These are phyloP conservation scores for Sphaerophoria taeniata DNA, from an alignment of 2,888 invertebrate species.

Conservation along the genomic window DNA sequence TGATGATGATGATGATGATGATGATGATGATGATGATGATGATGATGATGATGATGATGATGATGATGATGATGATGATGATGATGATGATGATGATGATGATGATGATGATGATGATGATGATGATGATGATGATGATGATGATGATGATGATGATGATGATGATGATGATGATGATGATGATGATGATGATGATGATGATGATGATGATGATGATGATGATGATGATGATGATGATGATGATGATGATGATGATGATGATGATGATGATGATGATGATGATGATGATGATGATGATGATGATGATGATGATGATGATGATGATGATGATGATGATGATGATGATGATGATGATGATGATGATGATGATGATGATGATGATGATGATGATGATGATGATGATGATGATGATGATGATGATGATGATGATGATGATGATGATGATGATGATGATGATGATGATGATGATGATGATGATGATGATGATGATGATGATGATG, in stretches of 20 bases:
- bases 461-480: too few relatives aligned
- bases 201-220: slow-evolving; percentile 1
- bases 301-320: not conserved
- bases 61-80: slow-evolving; percentile 1
- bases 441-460: too few relatives aligned
- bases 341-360: too few relatives aligned
- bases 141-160: slow-evolving; percentile 1
- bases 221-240: slow-evolving; percentile 1
- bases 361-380: too few relatives aligned
- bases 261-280: too few relatives aligned
- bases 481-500: too few relatives aligned
- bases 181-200: slow-evolving; percentile 1
- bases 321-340: too few relatives aligned
- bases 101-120: slow-evolving; percentile 1
- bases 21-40: not conserved
- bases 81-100: slow-evolving; percentile 1
- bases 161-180: slow-evolving; percentile 1
- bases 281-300: not conserved
- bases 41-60: slow-evolving; percentile 1
- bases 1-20: slow-evolving; percentile 1
- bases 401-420: too few relatives aligned
- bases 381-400: too few relatives aligned
- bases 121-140: slow-evolving; percentile 1
- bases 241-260: slow-evolving; percentile 1
- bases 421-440: too few relatives aligned